phyloP scores from a whole-genome alignment of 2,888 invertebrate species.

The Epistrophe grossulariae region DNA sequence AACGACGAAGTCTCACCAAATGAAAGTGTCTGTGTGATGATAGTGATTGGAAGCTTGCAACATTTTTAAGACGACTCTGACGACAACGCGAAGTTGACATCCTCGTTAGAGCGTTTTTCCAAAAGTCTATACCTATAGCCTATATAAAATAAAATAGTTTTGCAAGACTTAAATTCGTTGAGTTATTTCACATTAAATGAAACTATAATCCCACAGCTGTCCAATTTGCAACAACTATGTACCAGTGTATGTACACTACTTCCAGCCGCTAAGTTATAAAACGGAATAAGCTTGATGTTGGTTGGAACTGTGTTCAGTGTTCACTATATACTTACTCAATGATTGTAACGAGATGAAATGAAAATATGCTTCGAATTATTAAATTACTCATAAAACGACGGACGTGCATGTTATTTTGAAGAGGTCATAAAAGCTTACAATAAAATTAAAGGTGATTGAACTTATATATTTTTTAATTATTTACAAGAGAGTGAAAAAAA shows the following conservation, averaged over 20 bases:
- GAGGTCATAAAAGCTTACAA: conserved; percentile 7
- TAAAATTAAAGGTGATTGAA: conserved; percentile 10
- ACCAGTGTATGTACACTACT: too few relatives aligned
- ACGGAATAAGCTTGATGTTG: background rate
- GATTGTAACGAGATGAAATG: conserved; percentile 11
- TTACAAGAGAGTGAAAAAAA: conserved; percentile 12
- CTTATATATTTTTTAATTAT: conserved; percentile 17
- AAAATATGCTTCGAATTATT: conserved; percentile 5
- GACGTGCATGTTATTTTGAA: conserved; percentile 3
- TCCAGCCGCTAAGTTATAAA: background rate
- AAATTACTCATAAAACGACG: conserved; percentile 16
- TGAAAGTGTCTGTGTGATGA: conserved; percentile 14
- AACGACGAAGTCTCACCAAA: conserved; percentile 20
- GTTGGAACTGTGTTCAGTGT: background rate
- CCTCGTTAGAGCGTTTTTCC: conserved; percentile 8
- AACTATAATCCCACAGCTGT: conserved; percentile 33
- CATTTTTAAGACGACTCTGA: conserved; percentile 10
- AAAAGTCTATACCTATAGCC: background rate
- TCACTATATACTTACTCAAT: conserved; percentile 18
- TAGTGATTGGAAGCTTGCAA: conserved; percentile 20
- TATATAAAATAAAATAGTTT: background rate
- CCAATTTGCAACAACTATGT: conserved; percentile 7
- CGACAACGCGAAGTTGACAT: conserved; percentile 10
- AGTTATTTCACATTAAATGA: conserved; percentile 17
- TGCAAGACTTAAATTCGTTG: conserved; percentile 6